Evolutionary conservation across 92 coral and sea anemone species (phyloP).

Genomic region (Zoanthus solanderi): DNA sequence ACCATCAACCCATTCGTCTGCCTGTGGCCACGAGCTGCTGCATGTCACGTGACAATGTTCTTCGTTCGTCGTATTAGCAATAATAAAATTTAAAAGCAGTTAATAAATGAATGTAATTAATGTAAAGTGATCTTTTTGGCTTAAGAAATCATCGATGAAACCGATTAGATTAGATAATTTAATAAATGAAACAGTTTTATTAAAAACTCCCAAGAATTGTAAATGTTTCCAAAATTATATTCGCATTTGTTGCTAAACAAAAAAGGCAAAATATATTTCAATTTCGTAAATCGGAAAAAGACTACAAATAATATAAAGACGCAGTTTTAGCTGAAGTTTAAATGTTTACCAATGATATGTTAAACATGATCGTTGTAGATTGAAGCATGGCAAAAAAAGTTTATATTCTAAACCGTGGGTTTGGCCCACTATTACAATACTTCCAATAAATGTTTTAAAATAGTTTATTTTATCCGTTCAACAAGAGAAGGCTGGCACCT

Average conservation of each 20-base stretch:
- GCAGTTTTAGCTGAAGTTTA: neutral
- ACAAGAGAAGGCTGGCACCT: constrained; percentile 13
- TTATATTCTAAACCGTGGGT: constrained; percentile 11
- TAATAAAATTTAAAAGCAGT: constrained; percentile 22
- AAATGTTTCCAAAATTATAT: constrained; percentile 8
- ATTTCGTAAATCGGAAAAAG: constrained; percentile 10
- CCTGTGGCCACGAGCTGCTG: constrained; percentile 26
- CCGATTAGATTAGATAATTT: neutral
- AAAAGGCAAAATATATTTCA: constrained; percentile 26
- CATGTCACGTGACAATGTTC: constrained; percentile 39
- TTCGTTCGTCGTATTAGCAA: constrained; percentile 31
- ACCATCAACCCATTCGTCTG: constrained; percentile 33
- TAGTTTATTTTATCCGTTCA: neutral
- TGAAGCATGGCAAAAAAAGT: neutral
- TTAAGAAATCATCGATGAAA: neutral
- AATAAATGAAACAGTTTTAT: constrained; percentile 38
- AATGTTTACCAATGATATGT: neutral
- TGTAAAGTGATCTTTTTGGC: constrained; percentile 11
- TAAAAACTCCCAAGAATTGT: neutral
- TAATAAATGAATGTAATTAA: constrained; percentile 16
- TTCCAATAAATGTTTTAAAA: neutral
- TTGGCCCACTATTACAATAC: constrained; percentile 20
- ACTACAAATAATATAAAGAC: neutral
- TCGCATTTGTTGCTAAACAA: constrained; percentile 29
- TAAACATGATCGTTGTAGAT: neutral